Base-by-base conservation (phyloP, 2,113 vertebrate genomes). In the Malurus elegans region DNA sequence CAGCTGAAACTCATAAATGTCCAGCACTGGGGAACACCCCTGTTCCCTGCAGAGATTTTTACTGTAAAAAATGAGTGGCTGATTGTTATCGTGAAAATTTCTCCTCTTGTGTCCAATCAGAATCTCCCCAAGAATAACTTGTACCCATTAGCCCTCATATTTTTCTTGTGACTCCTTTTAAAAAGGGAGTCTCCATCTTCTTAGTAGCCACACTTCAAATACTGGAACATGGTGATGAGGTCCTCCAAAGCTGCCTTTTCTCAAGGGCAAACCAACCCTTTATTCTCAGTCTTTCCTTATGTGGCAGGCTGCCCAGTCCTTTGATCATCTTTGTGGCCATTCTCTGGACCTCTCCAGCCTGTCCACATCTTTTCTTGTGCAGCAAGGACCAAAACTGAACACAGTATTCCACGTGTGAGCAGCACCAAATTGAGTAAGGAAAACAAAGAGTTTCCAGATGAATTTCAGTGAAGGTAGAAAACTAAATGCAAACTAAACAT, bases 401-500 rank as follows among this genome's bases (percentile, higher is more conserved):
- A 28, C 4, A 36, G 21, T 62, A 32, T 47, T 69, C 25, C 54
- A 70, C 14, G 21, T 69, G 9, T 76, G 40, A 48, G 34, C 62
- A 76, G 25, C 14, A 36, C 20, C 28, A 15, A 69, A 18, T 17
- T 34, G 14, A 90, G 42, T 32, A 42, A 56, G 42, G n/a, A 42
- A 69, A 54, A 40, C 8, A 31, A 64, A 31, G 56, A 19, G 4
- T 54, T 95, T 83, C 28, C 6, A 1, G 16, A 16, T 26, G 29
- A 13, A 81, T 90, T 92, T 94, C 50, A 31, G 14, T 40, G 17
- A 91, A 91, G 31, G 36, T n/a, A 67, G 64, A 80, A 84, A 74
- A 64, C 7, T 8, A 47, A 92, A 60, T 31, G 21, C 51, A 74
- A 90, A 86, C 26, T 15, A 51, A 76, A 60, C 1, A 0, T 26